Base-by-base conservation (phyloP, 2,113 vertebrate species). In the Brachionichthys hirsutus region DNA sequence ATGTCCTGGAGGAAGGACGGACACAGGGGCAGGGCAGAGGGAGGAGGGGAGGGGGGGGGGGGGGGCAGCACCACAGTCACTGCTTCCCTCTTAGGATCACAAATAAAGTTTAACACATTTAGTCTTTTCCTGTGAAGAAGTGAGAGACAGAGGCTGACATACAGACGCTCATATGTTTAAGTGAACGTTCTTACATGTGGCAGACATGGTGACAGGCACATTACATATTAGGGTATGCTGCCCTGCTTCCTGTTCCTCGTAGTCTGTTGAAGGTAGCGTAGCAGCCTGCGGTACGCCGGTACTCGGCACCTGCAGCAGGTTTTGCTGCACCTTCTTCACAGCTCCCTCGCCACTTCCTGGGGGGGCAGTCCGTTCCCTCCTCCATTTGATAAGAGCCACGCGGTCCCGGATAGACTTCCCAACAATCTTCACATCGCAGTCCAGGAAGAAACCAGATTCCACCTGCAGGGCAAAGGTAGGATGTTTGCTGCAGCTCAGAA, bases 391-490 rank as follows among this genome's bases (percentile, higher is more conserved):
- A 44, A 99, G 82, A 0, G 97, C 93, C 43, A 99, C 97, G 0
- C 97, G 90, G 79, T 99, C 97, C 0, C 95, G 92, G 73, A 99
- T 99, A 9, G 97, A 98, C 89, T 97, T 98, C 0, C 93, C 94
- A 38, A 99, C 93, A 5, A 96, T 91, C 89, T 99, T 99, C 65
- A 95, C 88, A 10, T 98, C 97, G 0, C 85, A 95, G 62, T 99
- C 97, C 6, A 98, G 92, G 85, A 99, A 98, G 81, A 98, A 97
- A 5, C 97, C 96, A 10, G 97, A 98, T 12, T 98, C 96, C 12
- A 98, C 94, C 97, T 99, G 19, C n/a, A 64, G 44, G 51, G 70
- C 38, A 73, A 4, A 45, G 3, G 46, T 20, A 18, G 68, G 34
- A 69, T 9, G 18, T n/a, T 54, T 4, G 2, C 9, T 57, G 36